Conservation (phyloP, 2,797 vertebrate genomes). For the Artibeus lituratus region DNA sequence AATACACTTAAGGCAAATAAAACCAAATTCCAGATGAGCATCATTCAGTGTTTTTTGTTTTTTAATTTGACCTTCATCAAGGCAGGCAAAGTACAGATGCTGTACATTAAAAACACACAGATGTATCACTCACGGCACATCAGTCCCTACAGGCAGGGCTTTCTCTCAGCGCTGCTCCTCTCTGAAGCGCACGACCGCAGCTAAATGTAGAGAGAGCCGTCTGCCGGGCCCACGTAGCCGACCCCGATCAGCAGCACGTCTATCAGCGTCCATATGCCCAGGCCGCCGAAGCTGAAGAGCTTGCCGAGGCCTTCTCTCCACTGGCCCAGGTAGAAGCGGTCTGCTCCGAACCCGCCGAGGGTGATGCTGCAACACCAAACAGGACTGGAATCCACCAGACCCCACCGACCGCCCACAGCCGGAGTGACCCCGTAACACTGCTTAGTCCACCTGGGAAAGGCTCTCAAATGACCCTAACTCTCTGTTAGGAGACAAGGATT, state of each 20-base stretch:
- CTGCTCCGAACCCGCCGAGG: conserved; percentile 96
- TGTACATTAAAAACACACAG: conserved; percentile 81
- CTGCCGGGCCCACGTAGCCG: conserved; percentile 96
- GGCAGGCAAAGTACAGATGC: conserved; percentile 87
- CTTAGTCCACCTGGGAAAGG: neutral
- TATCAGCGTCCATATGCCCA: conserved; percentile 97
- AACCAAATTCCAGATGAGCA: conserved; percentile 61
- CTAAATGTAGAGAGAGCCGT: conserved; percentile 98
- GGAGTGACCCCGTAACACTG: fast-evolving
- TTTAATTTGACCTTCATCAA: conserved; percentile 83
- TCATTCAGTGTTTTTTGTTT: conserved; percentile 56
- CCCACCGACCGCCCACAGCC: neutral
- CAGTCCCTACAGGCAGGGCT: neutral
- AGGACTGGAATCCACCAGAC: fast-evolving
- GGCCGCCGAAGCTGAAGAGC: conserved; percentile 98
- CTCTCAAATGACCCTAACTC: neutral
- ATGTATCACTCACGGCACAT: neutral
- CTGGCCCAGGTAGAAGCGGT: conserved; percentile 98
- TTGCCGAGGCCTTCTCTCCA: conserved; percentile 98
- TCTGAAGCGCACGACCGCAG: neutral
- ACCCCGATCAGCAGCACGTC: conserved; percentile 96
- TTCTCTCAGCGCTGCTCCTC: neutral
- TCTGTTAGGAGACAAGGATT: neutral
- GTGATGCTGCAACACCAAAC: conserved; percentile 88
- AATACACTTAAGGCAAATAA: conserved; percentile 44